Evolutionary conservation across 2,797 vertebrate species (phyloP), one percentile per base, ranked within the genome.

Genomic region (Arnoldichthys spilopterus): DNA sequence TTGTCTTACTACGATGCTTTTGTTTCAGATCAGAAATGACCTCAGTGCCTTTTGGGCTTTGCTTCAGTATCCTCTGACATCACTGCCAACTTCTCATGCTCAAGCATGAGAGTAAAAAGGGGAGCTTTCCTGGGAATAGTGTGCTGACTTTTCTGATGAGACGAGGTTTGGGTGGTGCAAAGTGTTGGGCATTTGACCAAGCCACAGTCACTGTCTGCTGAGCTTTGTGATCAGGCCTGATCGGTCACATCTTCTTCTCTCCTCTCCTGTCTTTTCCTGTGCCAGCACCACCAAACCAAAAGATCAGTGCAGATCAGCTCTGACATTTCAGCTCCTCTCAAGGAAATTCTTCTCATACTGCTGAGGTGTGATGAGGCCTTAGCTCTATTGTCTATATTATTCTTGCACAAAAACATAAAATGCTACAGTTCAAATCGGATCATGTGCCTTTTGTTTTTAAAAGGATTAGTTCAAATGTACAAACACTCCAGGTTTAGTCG

Each of bases 291-390:
- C 40, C 75, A 82, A 81, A 45, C 83, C 51, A 73, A 37, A 86
- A 80, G 87, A 87, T 58, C 76, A 70, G 43, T 15, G 5, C n/a
- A 74, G 54, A 83, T 8, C 1, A 64, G 74, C 62, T 70, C 61
- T 77, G 30, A 80, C 69, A 72, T 85, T 78, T 87, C 68, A 86
- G 73, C 78, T 78, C 67, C 82, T 85, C 69, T 37, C n/a, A 32
- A 83, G 71, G 76, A 64, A 73, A 78, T 22, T 49, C 54, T 18
- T 75, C 37, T 68, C 20, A 67, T 66, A 45, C 53, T 47, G 56
- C 49, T 59, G 43, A 78, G 56, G 56, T 63, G 58, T 54, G 53
- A 59, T 11, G 3, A 47, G 68, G 58, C 54, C 20, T 45, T 75
- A 37, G 24, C 63, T 6, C 22, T 18, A 58, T 7, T 16, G 43